Conservation (phyloP, 2,113 vertebrate genomes). For the Apodemus speciosus region DNA sequence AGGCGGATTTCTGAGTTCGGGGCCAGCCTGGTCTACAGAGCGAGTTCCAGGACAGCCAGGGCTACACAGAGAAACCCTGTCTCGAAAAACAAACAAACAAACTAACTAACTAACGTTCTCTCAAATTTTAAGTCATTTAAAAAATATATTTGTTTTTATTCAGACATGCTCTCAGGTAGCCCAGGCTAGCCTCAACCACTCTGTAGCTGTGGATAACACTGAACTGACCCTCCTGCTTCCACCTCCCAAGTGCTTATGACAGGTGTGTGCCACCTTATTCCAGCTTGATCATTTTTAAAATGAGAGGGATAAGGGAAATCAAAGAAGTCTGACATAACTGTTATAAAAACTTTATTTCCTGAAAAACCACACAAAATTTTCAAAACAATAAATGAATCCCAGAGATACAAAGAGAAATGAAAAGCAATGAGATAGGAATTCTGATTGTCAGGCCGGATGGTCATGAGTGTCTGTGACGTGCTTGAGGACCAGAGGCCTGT, state of each 20-base stretch:
- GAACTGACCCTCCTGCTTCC: background rate
- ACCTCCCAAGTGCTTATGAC: background rate
- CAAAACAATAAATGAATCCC: conserved; percentile 7
- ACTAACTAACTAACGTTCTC: conserved; percentile 37
- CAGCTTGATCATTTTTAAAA: conserved; percentile 8
- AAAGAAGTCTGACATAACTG: conserved; percentile 34
- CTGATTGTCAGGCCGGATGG: background rate
- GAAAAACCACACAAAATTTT: conserved; percentile 64
- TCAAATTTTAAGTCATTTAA: conserved; percentile 36
- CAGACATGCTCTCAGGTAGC: background rate
- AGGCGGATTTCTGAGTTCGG: no score
- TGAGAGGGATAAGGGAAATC: conserved; percentile 5
- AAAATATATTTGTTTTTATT: background rate
- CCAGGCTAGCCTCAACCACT: background rate
- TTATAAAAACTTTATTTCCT: conserved; percentile 68
- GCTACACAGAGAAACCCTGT: no score
- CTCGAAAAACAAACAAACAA: no score
- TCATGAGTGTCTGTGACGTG: background rate
- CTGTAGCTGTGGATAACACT: background rate
- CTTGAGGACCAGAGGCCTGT: background rate
- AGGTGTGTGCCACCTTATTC: no score
- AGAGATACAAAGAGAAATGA: conserved; percentile 64
- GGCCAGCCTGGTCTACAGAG: no score
- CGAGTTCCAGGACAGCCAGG: no score
- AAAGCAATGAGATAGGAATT: conserved; percentile 1